Evolutionary conservation across 2,797 vertebrate genomes (phyloP).

Genomic region (Rhincodon typus): DNA sequence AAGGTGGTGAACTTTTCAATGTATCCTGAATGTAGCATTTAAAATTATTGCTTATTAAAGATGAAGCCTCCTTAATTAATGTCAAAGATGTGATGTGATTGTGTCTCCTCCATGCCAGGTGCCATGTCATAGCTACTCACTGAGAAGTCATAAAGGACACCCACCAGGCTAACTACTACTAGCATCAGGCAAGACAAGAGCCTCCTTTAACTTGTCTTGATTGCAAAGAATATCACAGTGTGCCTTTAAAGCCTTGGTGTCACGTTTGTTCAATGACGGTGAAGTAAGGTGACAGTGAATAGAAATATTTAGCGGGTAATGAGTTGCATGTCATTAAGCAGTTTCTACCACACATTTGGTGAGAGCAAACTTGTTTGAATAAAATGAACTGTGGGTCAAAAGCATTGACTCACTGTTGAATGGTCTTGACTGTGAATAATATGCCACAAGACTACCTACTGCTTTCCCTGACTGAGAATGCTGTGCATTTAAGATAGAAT

Average conservation of each 20-base stretch:
- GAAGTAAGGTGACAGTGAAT: neutral
- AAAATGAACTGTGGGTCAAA: neutral
- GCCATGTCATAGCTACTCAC: neutral
- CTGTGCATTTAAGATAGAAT: neutral
- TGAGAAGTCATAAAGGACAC: neutral
- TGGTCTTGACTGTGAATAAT: neutral
- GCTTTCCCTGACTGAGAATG: neutral
- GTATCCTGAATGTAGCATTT: neutral
- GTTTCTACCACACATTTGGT: neutral
- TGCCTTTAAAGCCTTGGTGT: neutral
- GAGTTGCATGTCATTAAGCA: neutral
- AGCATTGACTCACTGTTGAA: neutral
- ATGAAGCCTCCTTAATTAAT: constrained; percentile 23
- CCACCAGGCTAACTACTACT: neutral
- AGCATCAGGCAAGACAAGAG: neutral
- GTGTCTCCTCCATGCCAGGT: neutral
- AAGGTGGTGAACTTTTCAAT: neutral
- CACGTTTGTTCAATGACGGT: neutral
- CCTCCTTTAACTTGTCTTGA: neutral
- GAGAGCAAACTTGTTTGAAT: neutral
- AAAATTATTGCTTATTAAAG: neutral
- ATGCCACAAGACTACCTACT: neutral
- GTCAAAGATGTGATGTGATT: neutral
- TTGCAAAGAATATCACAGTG: neutral
- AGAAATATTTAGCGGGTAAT: neutral